These are phyloP conservation scores for Poeciliopsis paucimaculata DNA, from an alignment of 2,797 vertebrate genomes.

Conservation along the genomic window DNA sequence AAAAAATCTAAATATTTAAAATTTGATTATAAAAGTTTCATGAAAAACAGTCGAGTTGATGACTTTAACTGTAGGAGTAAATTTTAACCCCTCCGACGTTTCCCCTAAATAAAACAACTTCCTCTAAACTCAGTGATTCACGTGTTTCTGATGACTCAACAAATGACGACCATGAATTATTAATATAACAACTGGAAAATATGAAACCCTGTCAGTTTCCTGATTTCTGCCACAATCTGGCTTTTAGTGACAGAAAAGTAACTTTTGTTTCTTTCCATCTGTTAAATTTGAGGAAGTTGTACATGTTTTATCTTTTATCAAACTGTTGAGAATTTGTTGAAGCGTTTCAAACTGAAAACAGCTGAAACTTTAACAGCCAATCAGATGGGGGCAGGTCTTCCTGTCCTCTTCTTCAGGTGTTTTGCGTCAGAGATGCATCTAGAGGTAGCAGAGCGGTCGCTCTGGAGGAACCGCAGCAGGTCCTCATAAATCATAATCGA, in stretches of 20 bases:
- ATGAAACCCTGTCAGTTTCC: neutral
- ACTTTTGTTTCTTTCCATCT: neutral
- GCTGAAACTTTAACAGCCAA: no score
- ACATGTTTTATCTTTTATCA: neutral
- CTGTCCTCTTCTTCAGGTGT: no score
- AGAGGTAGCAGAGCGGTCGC: neutral
- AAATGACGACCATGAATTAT: neutral
- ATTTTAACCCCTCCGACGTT: neutral
- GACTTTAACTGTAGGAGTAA: neutral
- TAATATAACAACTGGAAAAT: neutral
- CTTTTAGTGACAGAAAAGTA: neutral
- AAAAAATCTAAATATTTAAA: neutral
- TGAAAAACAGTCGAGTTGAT: neutral
- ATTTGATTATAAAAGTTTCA: neutral
- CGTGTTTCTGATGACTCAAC: neutral
- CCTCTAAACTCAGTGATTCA: neutral
- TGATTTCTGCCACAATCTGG: neutral
- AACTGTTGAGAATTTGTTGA: neutral
- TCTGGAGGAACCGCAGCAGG: neutral
- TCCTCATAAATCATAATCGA: neutral
- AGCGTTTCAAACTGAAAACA: no score
- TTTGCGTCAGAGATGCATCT: neutral
- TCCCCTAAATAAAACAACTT: neutral
- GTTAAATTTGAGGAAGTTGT: neutral
- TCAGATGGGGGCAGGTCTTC: neutral